Base-by-base conservation (phyloP, 2,797 vertebrate genomes). In the Cetoscarus ocellatus region DNA sequence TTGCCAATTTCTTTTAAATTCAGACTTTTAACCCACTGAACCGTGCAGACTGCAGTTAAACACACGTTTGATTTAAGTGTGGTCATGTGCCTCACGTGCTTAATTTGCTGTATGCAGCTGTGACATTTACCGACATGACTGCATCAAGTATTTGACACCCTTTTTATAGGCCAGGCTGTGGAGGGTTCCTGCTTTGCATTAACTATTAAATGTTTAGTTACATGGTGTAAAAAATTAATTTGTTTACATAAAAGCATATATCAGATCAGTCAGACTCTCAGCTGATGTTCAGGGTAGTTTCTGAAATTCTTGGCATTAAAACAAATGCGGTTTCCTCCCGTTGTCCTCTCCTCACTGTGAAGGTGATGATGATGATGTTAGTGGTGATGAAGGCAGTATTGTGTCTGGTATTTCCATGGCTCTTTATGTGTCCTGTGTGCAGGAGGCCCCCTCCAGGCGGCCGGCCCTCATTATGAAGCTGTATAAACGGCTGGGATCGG, bases 401-500 rank as follows among this genome's bases (percentile, higher is more conserved):
- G 72, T 78, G 42, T 51, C n/a, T 51, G 55, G 59, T n/a, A 61
- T 87, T 85, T 82, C 71, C 82, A 74, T 19, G 70, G 59, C 45
- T 65, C 65, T 76, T 79, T 84, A 88, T 61, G 76, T 61, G 75
- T 78, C 75, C 86, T 78, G 83, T 57, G 56, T 53, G 65, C 83
- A 74, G 78, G 74, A 64, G 82, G 74, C 52, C 83, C 49, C 78
- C 82, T 71, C 40, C 84, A 82, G 71, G 87, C 45, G 50, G 73
- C 70, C 75, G 43, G 75, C 18, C 71, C 88, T 93, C 90, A 89
- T 93, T 92, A 93, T 82, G 75, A 61, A 58, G 76, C 88, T 6
- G 75, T 58, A 74, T 75, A 88, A 92, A 70, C 12, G 0, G 52
- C 73, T 75, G 51, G 13, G 75, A 85, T 86, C 73, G 45, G 73